Conservation (phyloP, 2,888 invertebrate genomes). For the Anticlea derivata region DNA sequence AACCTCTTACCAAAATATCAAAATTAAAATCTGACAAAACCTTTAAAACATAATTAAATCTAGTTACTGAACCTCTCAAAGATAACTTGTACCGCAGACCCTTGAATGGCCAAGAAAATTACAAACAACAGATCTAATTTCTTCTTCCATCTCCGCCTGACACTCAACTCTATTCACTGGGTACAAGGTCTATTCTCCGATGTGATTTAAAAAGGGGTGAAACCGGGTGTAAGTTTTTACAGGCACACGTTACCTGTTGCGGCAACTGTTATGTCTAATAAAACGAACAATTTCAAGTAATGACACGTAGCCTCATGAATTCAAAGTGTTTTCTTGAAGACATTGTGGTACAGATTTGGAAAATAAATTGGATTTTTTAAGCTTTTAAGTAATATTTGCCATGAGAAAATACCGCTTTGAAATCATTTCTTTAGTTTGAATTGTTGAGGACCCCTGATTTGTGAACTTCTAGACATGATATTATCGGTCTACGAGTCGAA, state of each 20-base stretch:
- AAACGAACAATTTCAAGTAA: conserved; percentile 62
- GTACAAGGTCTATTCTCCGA: conserved; percentile 37
- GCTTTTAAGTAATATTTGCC: neutral
- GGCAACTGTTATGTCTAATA: conserved; percentile 67
- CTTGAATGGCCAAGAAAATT: conserved; percentile 51
- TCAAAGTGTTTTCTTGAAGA: conserved; percentile 43
- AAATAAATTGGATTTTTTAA: conserved; percentile 1
- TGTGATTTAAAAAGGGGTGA: conserved; percentile 35
- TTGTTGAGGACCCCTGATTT: no score
- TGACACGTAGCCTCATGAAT: conserved; percentile 58
- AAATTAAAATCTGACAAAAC: conserved; percentile 29
- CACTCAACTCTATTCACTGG: conserved; percentile 35
- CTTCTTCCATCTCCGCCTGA: conserved; percentile 37
- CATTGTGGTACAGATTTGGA: conserved; percentile 17
- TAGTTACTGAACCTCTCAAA: conserved; percentile 40
- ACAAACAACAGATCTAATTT: conserved; percentile 65
- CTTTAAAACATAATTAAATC: conserved; percentile 36
- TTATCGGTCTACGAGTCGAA: no score
- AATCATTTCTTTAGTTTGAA: no score
- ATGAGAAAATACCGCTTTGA: neutral
- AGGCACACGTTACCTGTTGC: conserved; percentile 67
- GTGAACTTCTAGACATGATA: no score
- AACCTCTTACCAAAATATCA: conserved; percentile 18
- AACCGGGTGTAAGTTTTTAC: conserved; percentile 49
- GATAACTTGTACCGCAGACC: conserved; percentile 41